Evolutionary conservation across 2,888 invertebrate species (phyloP).

Genomic region (Tipula confusa): DNA sequence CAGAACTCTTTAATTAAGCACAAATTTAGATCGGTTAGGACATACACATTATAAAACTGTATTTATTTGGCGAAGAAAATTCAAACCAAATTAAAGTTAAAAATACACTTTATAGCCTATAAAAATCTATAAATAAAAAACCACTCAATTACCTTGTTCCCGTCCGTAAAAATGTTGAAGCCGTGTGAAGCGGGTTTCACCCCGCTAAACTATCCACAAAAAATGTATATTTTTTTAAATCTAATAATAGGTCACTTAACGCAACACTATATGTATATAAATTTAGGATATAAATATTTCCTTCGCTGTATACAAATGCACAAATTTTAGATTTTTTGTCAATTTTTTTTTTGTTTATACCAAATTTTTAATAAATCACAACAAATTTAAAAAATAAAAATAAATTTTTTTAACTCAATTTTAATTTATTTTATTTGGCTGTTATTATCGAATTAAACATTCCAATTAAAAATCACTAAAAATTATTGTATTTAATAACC

Average conservation of each 20-base stretch:
- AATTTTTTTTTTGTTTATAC: not conserved
- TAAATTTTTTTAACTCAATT: conserved; percentile 13
- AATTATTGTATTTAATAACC: not conserved
- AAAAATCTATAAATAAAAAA: too few relatives aligned
- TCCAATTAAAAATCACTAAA: conserved; percentile 20
- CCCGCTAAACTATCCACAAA: conserved; percentile 28
- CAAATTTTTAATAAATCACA: not conserved
- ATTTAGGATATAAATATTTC: not conserved
- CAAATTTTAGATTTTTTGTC: not conserved
- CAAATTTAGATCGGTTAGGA: too few relatives aligned
- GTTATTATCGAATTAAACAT: not conserved
- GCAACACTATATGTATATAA: too few relatives aligned
- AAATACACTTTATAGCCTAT: too few relatives aligned
- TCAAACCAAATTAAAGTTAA: too few relatives aligned
- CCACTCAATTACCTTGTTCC: conserved; percentile 52
- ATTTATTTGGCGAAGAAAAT: too few relatives aligned
- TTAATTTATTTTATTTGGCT: not conserved
- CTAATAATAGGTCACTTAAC: not conserved
- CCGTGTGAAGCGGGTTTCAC: conserved; percentile 32
- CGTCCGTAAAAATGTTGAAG: conserved; percentile 52
- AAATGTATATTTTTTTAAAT: not conserved
- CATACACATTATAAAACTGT: too few relatives aligned
- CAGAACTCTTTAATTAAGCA: too few relatives aligned
- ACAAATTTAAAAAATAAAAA: too few relatives aligned
- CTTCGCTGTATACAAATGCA: not conserved